Evolutionary conservation across 2,888 invertebrate species (phyloP).

Genomic region (Pseudeuparius sepicola): DNA sequence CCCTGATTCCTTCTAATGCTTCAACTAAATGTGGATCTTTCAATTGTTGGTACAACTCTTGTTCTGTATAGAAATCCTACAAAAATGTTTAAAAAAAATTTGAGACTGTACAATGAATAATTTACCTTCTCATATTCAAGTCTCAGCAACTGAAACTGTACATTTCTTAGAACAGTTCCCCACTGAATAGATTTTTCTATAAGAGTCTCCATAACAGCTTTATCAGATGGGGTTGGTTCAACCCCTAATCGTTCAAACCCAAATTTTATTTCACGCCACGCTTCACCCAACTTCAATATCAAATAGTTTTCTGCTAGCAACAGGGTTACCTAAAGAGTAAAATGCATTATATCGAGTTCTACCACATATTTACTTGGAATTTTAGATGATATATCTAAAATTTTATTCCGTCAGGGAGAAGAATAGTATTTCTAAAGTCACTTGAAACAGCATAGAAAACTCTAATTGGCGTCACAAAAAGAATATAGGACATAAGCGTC

Average conservation of each 20-base stretch:
- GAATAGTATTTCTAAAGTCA: too few relatives aligned
- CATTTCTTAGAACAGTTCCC: conserved; percentile 32
- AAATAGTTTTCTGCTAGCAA: conserved; percentile 39
- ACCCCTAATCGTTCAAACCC: conserved; percentile 35
- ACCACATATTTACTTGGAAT: too few relatives aligned
- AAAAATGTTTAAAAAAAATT: neutral
- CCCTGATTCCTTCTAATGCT: conserved; percentile 35
- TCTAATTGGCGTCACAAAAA: too few relatives aligned
- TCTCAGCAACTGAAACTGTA: conserved; percentile 32
- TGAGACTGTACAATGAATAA: too few relatives aligned
- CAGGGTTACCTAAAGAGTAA: conserved; percentile 36
- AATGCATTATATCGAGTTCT: conserved; percentile 2
- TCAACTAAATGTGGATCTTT: conserved; percentile 33
- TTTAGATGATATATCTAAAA: too few relatives aligned
- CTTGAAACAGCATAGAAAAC: too few relatives aligned
- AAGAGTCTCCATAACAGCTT: conserved; percentile 33
- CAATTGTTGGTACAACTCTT: conserved; percentile 32
- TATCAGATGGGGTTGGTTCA: conserved; percentile 35
- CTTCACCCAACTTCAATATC: conserved; percentile 38
- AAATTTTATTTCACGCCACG: conserved; percentile 38
- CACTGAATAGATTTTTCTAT: conserved; percentile 34
- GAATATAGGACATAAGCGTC: too few relatives aligned
- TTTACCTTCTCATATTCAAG: conserved; percentile 26
- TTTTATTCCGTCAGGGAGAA: too few relatives aligned
- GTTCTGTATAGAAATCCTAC: conserved; percentile 29